Evolutionary conservation across 2,888 invertebrate genomes (phyloP), one percentile per base, ranked within the genome.

Genomic region (Phaedon cochleariae): DNA sequence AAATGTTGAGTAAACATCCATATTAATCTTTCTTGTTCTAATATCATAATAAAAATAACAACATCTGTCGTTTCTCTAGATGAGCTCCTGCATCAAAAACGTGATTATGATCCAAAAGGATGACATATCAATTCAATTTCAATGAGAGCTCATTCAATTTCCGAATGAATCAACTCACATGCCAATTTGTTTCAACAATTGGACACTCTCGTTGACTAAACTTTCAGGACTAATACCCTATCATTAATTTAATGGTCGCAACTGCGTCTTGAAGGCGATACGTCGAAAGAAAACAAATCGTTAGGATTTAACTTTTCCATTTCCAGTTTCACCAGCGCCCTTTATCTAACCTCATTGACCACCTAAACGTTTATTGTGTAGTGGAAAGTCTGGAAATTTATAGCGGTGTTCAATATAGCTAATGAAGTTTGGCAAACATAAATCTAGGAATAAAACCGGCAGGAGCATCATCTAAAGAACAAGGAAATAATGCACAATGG

Each of bases 401-500:
- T 81, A 75, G 79, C 77, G 74, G 76, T 74, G 75, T 82, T 81
- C 81, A 81, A 83, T 83, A 82, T 76, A 82, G 82, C 80, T 83
- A 83, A 83, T 83, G 83, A 82, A 82, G 79, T 79, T 74, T 70
- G 45, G 74, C 74, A 76, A 76, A 77, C 78, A 81, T 82, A 82
- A 82, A 83, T 83, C 79, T 71, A 51, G 70, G 64, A 72, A 76
- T 70, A 75, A 74, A 71, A 68, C 73, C 71, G 68, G 71, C 62
- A 67, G 71, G 70, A 71, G 71, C 67, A 71, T n/a, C n/a, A n/a
- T 67, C 70, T 73, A 73, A 76, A 76, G 76, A 73, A 72, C 74
- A 76, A 73, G 70, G 71, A 72, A 74, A 74, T 74, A 73, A 75
- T 64, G 70, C 69, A 72, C 71, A 73, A 69, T 61, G 60, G 52